phyloP scores from a whole-genome alignment of 2,113 vertebrate species.

The Oreochromis aureus region DNA sequence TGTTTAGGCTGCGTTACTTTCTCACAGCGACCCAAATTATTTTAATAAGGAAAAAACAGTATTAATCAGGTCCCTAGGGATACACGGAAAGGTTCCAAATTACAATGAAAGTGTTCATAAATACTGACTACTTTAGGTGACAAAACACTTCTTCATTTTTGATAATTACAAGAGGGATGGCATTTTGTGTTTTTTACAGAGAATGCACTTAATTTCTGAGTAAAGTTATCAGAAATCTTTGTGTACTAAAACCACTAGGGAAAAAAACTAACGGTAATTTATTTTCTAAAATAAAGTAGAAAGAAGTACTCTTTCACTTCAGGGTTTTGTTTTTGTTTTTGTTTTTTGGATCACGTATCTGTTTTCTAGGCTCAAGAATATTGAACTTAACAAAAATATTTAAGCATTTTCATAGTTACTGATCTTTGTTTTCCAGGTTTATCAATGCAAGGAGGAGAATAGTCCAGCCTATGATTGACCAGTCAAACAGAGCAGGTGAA shows the following conservation, averaged over 20 bases:
- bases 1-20: slow-evolving; percentile 7
- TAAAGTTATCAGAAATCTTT: not conserved
- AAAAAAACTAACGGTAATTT: not conserved
- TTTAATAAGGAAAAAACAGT: not conserved
- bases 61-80: not conserved
- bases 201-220: not conserved
- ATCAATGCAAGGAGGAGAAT: slow-evolving; percentile 98
- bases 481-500: slow-evolving; percentile 98
- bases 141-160: not conserved
- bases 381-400: not conserved
- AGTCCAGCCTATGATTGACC: slow-evolving; percentile 99
- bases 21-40: slow-evolving; percentile 1
- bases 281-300: accelerated
- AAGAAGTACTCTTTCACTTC: not conserved
- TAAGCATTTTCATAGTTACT: not conserved
- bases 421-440: slow-evolving; percentile 80
- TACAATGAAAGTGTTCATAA: not conserved
- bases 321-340: not conserved
- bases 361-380: not conserved
- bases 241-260: not conserved
- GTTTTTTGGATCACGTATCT: not conserved
- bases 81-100: not conserved
- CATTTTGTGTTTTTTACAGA: not conserved
- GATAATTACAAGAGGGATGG: not conserved
- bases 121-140: not conserved